These are phyloP conservation scores for Grus americana DNA, from an alignment of 2,113 vertebrate species.

Conservation along the genomic window DNA sequence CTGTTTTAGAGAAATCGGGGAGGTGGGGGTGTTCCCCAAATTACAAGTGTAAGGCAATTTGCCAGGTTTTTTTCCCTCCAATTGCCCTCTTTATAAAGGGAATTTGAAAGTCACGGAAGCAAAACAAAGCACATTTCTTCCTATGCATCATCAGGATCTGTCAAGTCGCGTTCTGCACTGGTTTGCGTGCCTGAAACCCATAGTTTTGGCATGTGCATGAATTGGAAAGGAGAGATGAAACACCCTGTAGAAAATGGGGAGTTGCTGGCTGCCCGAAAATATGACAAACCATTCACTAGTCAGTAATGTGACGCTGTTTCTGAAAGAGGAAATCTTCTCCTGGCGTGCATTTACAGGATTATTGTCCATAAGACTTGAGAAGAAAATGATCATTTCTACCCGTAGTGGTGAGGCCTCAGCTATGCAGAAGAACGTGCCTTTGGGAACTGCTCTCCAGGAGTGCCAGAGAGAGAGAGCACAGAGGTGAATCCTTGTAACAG, in stretches of 20 bases:
- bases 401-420: background rate
- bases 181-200: background rate
- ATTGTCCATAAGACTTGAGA: background rate
- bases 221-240: background rate
- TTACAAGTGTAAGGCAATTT: background rate
- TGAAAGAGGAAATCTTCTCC: background rate
- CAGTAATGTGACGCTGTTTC: background rate
- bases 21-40: no score
- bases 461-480: background rate
- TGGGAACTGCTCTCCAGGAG: background rate
- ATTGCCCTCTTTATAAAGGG: background rate
- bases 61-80: background rate
- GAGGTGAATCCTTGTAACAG: fast-evolving
- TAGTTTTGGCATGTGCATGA: background rate
- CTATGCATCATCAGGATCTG: background rate
- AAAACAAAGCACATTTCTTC: background rate
- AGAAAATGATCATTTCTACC: background rate
- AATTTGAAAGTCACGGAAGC: background rate
- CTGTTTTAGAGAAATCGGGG: background rate
- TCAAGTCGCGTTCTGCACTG: background rate
- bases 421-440: background rate
- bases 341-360: background rate
- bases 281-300: background rate
- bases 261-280: background rate
- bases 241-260: background rate